These are phyloP conservation scores for Pachyuromys duprasi DNA, from an alignment of 2,797 vertebrate species.

Conservation along the genomic window DNA sequence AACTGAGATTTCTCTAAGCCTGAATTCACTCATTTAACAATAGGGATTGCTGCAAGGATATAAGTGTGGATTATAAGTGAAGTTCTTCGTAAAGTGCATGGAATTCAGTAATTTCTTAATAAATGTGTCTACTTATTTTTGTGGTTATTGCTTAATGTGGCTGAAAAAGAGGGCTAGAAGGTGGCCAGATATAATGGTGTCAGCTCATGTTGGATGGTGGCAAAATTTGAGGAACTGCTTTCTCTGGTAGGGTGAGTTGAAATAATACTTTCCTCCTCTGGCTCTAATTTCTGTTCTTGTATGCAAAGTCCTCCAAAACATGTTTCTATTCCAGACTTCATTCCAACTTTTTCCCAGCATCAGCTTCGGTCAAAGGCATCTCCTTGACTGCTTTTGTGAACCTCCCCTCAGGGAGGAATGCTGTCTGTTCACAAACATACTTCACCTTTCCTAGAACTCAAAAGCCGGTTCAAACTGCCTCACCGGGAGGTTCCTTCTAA, in stretches of 20 bases:
- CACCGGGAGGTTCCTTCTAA: neutral
- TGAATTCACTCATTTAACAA: neutral
- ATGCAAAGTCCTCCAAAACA: neutral
- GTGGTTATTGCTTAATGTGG: neutral
- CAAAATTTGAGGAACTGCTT: neutral
- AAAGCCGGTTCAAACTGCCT: neutral
- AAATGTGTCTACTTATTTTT: neutral
- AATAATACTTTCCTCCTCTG: constrained; percentile 2
- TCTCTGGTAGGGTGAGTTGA: neutral
- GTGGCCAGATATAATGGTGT: accelerated
- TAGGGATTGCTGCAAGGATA: neutral
- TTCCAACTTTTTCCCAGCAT: neutral
- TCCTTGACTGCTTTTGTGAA: neutral
- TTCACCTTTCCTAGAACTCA: neutral
- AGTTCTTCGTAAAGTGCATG: neutral
- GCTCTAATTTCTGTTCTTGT: constrained; percentile 21
- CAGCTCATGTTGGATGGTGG: neutral
- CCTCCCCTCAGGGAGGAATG: neutral
- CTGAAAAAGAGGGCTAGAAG: neutral
- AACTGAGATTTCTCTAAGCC: constrained; percentile 39
- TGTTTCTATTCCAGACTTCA: neutral
- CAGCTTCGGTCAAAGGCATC: neutral
- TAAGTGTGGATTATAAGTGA: neutral
- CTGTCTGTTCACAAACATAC: neutral
- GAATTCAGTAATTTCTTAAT: neutral